Conservation (phyloP, 2,888 invertebrate genomes). For the Euphydryas editha region DNA sequence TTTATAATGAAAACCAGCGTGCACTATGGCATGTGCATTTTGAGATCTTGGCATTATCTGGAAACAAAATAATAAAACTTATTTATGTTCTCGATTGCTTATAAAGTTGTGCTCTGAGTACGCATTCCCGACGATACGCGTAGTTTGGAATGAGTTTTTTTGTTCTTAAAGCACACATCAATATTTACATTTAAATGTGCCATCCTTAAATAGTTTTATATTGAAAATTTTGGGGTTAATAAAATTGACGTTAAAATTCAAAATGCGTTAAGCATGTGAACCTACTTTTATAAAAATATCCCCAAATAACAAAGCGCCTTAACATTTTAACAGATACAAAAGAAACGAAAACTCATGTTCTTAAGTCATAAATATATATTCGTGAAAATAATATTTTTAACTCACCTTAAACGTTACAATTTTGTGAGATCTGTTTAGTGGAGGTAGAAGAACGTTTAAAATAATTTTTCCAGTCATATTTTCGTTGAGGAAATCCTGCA, state of each 20-base stretch:
- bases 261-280: no score
- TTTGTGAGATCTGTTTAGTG: slow-evolving; percentile 68
- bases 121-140: no score
- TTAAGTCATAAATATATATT: no score
- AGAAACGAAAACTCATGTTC: no score
- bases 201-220: not conserved
- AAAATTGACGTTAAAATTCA: no score
- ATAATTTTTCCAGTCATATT: slow-evolving; percentile 77
- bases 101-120: no score
- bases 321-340: no score
- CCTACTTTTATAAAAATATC: not conserved
- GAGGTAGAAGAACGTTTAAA: slow-evolving; percentile 81
- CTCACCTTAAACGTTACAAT: slow-evolving; percentile 85
- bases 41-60: slow-evolving; percentile 89
- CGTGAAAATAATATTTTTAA: slow-evolving; percentile 41
- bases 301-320: not conserved
- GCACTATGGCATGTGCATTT: slow-evolving; percentile 89
- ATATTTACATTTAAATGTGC: no score
- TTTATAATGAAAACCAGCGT: slow-evolving; percentile 87
- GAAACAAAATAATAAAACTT: slow-evolving; percentile 34
- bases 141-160: no score
- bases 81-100: no score
- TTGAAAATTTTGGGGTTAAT: not conserved
- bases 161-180: no score
- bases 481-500: slow-evolving; percentile 68